Percentiles rank a stretch among this genome's conserved stretches.
These are phyloP conservation scores for Chionoecetes opilio DNA, from an alignment of 1,140 invertebrate genomes.

Conservation along the genomic window DNA sequence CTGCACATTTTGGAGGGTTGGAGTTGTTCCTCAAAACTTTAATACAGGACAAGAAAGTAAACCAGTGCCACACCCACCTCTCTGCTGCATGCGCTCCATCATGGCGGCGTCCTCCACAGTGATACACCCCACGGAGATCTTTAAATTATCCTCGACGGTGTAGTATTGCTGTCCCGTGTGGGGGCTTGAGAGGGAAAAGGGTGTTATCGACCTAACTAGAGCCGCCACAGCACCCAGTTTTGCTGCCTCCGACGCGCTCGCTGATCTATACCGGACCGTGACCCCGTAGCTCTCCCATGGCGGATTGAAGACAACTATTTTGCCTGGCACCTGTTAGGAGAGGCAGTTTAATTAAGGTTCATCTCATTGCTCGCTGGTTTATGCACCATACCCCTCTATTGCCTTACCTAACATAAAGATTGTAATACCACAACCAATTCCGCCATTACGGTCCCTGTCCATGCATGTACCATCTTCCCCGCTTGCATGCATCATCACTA, in stretches of 20 bases:
- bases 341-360: too few species aligned
- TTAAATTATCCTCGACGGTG: conserved; percentile 85
- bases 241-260: conserved; percentile 87
- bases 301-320: conserved; percentile 76
- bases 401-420: too few species aligned
- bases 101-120: conserved; percentile 92
- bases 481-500: not conserved
- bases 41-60: too few species aligned
- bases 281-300: conserved; percentile 59
- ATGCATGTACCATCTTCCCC: not conserved
- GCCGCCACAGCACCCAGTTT: conserved; percentile 90
- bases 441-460: not conserved
- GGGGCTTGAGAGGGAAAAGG: conserved; percentile 89
- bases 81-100: conserved; percentile 87
- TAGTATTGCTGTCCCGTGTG: conserved; percentile 89
- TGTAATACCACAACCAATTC: not conserved
- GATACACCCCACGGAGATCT: conserved; percentile 92
- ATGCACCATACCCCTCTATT: not conserved
- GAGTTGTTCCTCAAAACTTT: too few species aligned
- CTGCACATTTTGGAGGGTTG: too few species aligned
- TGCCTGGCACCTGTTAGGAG: conserved; percentile 62
- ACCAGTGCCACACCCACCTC: too few species aligned
- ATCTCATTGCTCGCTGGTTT: too few species aligned
- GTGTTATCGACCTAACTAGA: conserved; percentile 90
- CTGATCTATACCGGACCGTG: conserved; percentile 84